Evolutionary conservation across 1,140 invertebrate genomes (phyloP), one percentile per base, ranked within the genome.

Genomic region (Mya arenaria): DNA sequence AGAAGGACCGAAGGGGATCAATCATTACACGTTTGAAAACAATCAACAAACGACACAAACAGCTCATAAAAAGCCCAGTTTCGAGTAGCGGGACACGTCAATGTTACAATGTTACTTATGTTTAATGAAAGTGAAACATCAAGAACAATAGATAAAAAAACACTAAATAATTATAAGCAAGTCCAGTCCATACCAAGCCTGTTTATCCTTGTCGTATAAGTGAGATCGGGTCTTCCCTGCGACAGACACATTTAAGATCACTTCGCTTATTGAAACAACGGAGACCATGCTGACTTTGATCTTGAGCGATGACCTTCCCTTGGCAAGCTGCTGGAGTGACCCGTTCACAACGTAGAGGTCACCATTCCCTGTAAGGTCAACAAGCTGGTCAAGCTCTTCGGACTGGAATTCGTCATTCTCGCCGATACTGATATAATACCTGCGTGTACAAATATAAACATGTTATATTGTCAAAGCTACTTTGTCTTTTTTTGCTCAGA

Each of bases 131-230:
- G n/a, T n/a, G n/a, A n/a, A n/a, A n/a, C n/a, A n/a, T n/a, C n/a
- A n/a, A n/a, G n/a, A n/a, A n/a, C n/a, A n/a, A n/a, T n/a, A n/a
- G n/a, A n/a, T n/a, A n/a, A n/a, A n/a, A n/a, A n/a, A n/a, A n/a
- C n/a, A n/a, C n/a, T n/a, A n/a, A n/a, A n/a, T n/a, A n/a, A n/a
- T n/a, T n/a, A n/a, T n/a, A n/a, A n/a, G n/a, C n/a, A n/a, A n/a
- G n/a, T n/a, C n/a, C n/a, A n/a, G n/a, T n/a, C n/a, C n/a, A n/a
- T 71, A 80, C 97, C 97, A 98, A 0, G 96, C 96, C 87, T 96
- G 96, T 85, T 97, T 97, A 90, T 97, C 96, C 1, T 96, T 93
- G 91, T 97, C 97, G 92, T 97, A 97, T 89, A 96, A 96, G 23
- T 96, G 96, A 0, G 95, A 94, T 0, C 86, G 75, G 34, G 41